phyloP scores from a whole-genome alignment of 2,113 vertebrate genomes.

The Mustela nigripes region DNA sequence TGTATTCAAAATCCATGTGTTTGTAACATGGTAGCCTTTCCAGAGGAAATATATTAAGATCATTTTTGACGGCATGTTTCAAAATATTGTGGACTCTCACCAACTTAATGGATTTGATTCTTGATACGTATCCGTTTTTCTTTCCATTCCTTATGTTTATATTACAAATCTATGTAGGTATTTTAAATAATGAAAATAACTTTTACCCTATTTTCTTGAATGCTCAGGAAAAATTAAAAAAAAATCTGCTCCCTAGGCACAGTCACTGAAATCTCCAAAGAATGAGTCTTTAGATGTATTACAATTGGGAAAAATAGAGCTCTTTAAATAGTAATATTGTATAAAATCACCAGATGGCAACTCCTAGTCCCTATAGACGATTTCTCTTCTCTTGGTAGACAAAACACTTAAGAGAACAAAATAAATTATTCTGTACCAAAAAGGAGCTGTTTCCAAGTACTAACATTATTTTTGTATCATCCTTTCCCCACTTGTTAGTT shows the following conservation, averaged over 20 bases:
- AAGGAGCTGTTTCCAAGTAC: neutral
- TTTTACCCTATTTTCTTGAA: conserved; percentile 72
- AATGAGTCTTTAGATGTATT: conserved; percentile 22
- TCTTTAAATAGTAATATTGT: conserved; percentile 56
- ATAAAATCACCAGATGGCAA: conserved; percentile 73
- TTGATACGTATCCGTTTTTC: conserved; percentile 27
- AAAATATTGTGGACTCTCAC: neutral
- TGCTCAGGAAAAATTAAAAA: conserved; percentile 54
- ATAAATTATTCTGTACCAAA: conserved; percentile 22
- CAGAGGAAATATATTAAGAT: neutral
- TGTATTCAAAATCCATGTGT: conserved; percentile 6
- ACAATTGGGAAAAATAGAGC: conserved; percentile 34
- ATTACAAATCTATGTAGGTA: conserved; percentile 32
- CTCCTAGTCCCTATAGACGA: conserved; percentile 30
- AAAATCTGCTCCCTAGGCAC: conserved; percentile 9
- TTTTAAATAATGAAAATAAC: conserved; percentile 59
- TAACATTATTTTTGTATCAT: neutral
- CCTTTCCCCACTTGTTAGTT: neutral
- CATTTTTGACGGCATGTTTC: conserved; percentile 13
- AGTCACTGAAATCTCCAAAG: conserved; percentile 61
- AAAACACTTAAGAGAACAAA: conserved; percentile 64
- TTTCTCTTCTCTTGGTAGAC: conserved; percentile 67
- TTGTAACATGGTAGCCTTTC: conserved; percentile 44
- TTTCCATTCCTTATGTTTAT: conserved; percentile 53
- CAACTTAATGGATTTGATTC: neutral